Percentiles rank a stretch among this genome's conserved stretches.
These are phyloP conservation scores for Notospermus geniculatus DNA, from an alignment of 1,140 invertebrate species.

Conservation along the genomic window DNA sequence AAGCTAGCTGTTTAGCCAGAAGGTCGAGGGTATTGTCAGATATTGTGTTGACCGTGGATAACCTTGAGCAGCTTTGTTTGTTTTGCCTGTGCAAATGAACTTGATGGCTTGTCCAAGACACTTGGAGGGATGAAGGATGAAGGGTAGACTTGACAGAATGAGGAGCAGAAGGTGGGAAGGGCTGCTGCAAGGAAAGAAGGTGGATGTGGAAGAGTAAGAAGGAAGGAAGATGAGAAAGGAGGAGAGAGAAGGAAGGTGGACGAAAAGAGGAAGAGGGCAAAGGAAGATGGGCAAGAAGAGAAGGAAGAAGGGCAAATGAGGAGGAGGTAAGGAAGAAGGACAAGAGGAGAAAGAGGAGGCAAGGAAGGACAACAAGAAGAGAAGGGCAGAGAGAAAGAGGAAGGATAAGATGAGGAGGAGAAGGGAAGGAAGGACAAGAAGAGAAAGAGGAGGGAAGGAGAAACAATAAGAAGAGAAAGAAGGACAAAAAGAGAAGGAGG, in stretches of 20 bases:
- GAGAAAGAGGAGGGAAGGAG: constrained; percentile 7
- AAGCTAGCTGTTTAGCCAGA: too few species aligned
- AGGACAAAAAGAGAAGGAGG: constrained; percentile 11
- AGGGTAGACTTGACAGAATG: neutral
- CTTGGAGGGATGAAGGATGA: too few species aligned
- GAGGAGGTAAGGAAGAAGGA: neutral
- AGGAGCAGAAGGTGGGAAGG: neutral
- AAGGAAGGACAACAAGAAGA: neutral
- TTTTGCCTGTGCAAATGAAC: too few species aligned
- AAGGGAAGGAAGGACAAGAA: constrained; percentile 10
- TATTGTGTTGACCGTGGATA: too few species aligned
- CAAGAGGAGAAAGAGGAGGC: neutral
- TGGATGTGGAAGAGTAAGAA: neutral
- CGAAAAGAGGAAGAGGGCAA: neutral
- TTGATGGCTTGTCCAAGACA: too few species aligned
- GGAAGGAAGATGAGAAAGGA: constrained; percentile 10
- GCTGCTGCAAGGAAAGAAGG: constrained; percentile 5
- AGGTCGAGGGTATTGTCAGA: too few species aligned
- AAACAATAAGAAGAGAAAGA: constrained; percentile 12
- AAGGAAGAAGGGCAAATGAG: neutral
- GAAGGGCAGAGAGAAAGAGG: neutral
- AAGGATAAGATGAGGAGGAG: constrained; percentile 9
- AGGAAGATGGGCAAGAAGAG: constrained; percentile 1
- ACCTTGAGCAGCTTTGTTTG: too few species aligned
- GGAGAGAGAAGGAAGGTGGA: neutral